Base-by-base conservation (phyloP, 2,797 vertebrate genomes). In the Neosilurus hyrtlii region DNA sequence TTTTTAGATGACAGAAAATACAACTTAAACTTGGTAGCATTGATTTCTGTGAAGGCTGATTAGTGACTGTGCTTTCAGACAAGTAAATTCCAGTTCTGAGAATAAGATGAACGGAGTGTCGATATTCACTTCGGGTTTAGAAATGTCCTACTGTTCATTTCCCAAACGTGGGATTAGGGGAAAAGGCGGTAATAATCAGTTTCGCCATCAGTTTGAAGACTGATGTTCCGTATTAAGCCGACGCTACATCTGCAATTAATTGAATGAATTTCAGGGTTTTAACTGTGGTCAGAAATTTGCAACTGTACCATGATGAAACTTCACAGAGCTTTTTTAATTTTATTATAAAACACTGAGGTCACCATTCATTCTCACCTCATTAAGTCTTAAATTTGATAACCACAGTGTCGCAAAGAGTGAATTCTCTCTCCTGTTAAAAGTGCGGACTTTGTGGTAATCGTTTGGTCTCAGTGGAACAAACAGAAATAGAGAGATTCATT, bases 11-110 rank as follows among this genome's bases (percentile, higher is more conserved):
- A 49, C 65, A 62, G 52, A 66, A 72, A 59, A 57, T 59, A 37
- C 14, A 73, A 30, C 51, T 67, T 79, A 73, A 86, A 70, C 26
- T 49, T 57, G 80, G 81, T 72, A 71, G 86, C 78, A 66, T 66
- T 63, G 18, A 54, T n/a, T 61, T 66, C 66, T 59, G 59, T 37
- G 8, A 37, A 8, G 18, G 37, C 73, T 76, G 73, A 76, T 43
- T 37, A 57, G 30, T 3, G 35, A n/a, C 22, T 16, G 35, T 24
- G 61, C 56, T 43, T 22, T 2, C 52, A 30, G 4, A 20, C 51
- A 74, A 70, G 37, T 4, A 71, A 24, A 15, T 67, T 10, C 3
- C 54, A 56, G 24, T 20, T 73, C 54, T 0, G 15, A 56, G 51
- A 56, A 73, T 4, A 15, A 73, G 71, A 73, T 18, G 51, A 73